A percentile compares a stretch with the other conserved stretches of the same genome.
Evolutionary conservation across 2,888 invertebrate species (phyloP).

Genomic region (Clitarchus hookeri): DNA sequence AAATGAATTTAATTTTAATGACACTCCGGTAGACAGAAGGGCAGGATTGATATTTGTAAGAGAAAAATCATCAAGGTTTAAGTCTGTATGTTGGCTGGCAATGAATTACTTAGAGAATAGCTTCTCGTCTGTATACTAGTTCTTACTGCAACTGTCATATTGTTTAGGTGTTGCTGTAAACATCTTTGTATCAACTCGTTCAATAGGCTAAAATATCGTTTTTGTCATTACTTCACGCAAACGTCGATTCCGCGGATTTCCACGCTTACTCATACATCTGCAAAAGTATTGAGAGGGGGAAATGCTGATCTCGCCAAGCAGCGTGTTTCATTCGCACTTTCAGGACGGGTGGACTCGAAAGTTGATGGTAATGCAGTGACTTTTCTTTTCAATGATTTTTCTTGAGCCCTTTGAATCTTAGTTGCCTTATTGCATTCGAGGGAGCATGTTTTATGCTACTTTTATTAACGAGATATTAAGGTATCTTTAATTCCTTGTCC

Average conservation of each 20-base stretch:
- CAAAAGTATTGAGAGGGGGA: conserved; percentile 12
- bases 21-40: too few relatives aligned
- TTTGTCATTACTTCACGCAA: background rate
- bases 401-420: background rate
- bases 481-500: background rate
- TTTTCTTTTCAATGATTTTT: background rate
- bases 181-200: too few relatives aligned
- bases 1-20: too few relatives aligned
- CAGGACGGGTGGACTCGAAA: background rate
- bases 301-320: background rate
- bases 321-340: background rate
- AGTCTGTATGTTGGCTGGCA: too few relatives aligned
- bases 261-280: background rate
- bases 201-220: too few relatives aligned
- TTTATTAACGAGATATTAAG: background rate
- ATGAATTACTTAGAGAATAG: too few relatives aligned
- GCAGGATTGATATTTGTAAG: too few relatives aligned
- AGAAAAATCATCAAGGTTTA: too few relatives aligned
- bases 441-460: background rate
- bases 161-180: too few relatives aligned
- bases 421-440: background rate
- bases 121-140: too few relatives aligned
- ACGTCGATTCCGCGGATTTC: background rate
- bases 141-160: too few relatives aligned
- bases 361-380: background rate